Evolutionary conservation across 2,797 vertebrate species (phyloP), one percentile per base, ranked within the genome.

Genomic region (Microcaecilia unicolor): DNA sequence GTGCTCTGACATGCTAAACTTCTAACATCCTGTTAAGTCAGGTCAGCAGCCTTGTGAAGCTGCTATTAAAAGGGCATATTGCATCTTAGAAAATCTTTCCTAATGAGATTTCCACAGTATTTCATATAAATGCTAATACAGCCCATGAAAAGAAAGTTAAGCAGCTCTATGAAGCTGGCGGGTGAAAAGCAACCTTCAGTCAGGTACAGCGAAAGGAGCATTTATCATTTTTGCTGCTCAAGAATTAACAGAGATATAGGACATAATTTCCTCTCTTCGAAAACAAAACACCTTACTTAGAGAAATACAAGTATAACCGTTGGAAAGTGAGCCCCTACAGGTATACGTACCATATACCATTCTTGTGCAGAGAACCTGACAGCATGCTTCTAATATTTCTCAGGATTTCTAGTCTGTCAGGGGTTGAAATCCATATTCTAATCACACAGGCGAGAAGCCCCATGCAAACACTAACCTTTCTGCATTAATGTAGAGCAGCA

Each of bases 131-230:
- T 30, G 37, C 51, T 60, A 50, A 61, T 44, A 19, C 4, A 42
- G 21, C 27, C 44, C 44, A 36, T 13, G 34, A 26, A 21, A 53
- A 51, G 34, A 42, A 76, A 70, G 55, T 67, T 66, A 41, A 50
- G 31, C 18, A n/a, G 32, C 46, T 38, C 33, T 31, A 3, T 7
- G 28, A 40, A 33, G 40, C 17, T 2, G 49, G 68, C 75, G 52
- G n/a, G 80, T 74, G 36, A 27, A n/a, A n/a, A 18, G 1, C 11
- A 19, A 80, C 78, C 71, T 80, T 64, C 57, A 22, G 18, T n/a
- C 37, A 14, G 18, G 3, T 10, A 1, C 25, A 1, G 21, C 18
- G 18, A 22, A 29, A 48, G 51, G 53, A 15, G 19, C 3, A 30
- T 12, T 3, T n/a, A 17, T 16, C 15, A 8, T 28, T 1, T n/a